Evolutionary conservation across 1,140 invertebrate species (phyloP), one percentile per base, ranked within the genome.

Genomic region (Drosophila sechellia): DNA sequence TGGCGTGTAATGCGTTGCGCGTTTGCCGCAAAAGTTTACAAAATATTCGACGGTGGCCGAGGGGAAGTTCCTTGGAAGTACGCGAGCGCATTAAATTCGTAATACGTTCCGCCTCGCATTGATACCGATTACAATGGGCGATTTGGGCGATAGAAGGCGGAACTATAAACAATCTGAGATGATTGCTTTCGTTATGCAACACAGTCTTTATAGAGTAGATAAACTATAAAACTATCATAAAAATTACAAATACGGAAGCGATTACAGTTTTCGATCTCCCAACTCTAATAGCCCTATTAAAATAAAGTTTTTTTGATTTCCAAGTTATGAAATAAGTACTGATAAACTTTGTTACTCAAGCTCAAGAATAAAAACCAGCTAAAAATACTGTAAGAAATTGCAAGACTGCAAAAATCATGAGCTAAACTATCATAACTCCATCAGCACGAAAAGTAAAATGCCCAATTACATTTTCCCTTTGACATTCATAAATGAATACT

Each of bases 81-180:
- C 83, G 83, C 79, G 83, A 77, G 75, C 75, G 80, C 84, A 86
- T 86, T 87, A 89, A 87, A 83, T 77, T 81, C 84, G 83, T 87
- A 87, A 87, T 87, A 87, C 79, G 84, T 87, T 87, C 76, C 79
- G 84, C 72, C 81, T 73, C 59, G 53, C 55, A 77, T 79, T 70
- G 79, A 61, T 63, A 48, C 55, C 10, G 40, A 13, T 48, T 22
- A 87, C 84, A 46, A 70, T 83, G 76, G 84, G 60, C 52, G 45
- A 56, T 48, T 72, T 54, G 61, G 59, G 34, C 40, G 39, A 50
- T 75, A 37, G 37, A 57, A 6, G 42, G 40, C 27, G 55, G 40
- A 22, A 25, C 64, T 50, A 49, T 45, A 69, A 77, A 77, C 50
- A 65, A 68, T 65, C 13, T 31, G 37, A n/a, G 22, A 37, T 34